Evolutionary conservation across 2,888 invertebrate species (phyloP), one percentile per base, ranked within the genome.

Genomic region (Noctua comes): DNA sequence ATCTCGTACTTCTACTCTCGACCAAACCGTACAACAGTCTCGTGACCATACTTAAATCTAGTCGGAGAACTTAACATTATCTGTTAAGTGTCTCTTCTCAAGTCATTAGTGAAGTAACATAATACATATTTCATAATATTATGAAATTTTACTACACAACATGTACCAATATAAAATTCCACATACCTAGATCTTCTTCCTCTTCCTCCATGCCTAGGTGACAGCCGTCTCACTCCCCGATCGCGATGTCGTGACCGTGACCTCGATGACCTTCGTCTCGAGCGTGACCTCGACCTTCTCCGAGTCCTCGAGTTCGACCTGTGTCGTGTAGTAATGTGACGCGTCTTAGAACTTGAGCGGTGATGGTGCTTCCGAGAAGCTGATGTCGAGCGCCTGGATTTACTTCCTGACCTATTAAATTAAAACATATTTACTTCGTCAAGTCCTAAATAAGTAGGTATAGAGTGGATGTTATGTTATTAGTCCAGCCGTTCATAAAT

Each of bases 161-260:
- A 31, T 31, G 31, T 31, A 21, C 31, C 7, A 51, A 3, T 64
- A 72, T 68, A 68, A 59, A 18, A 43, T 43, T 43, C 2, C 0
- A 80, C 86, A 82, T 86, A 95, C 96, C 96, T 95, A 6, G 95
- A 94, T 74, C 96, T 92, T 57, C 96, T 88, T 1, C 91, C 87
- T 59, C 96, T 88, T 0, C 91, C 86, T 57, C 96, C 91, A 84
- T 95, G 94, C 51, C 96, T 90, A 8, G 94, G 93, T 1, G 95
- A 95, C 10, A 68, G 69, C 0, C 92, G 91, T 74, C 94, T 93
- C 0, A 93, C 89, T 46, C 91, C 88, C 8, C 79, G 81, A 51
- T 79, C 65, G 16, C 77, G 73, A 54, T 92, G 91, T 21, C 92
- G 88, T 0, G 85, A 87, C 79, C 89, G 80, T 10, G 93, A 92